phyloP scores from a whole-genome alignment of 2,797 vertebrate species.

The Dipus sagitta region DNA sequence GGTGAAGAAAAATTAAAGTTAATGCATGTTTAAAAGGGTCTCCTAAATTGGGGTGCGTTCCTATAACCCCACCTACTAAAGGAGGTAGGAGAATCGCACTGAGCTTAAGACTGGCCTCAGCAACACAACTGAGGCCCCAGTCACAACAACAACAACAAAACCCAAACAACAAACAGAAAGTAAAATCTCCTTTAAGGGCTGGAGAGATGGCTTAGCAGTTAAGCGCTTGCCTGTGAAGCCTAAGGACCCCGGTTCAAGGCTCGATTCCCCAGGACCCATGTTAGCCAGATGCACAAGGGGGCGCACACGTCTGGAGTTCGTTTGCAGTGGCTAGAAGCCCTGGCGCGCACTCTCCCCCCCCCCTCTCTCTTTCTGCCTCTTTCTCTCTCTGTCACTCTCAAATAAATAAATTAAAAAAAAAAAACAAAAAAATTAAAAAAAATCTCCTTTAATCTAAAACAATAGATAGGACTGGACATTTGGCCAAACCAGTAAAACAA shows the following conservation, averaged over 20 bases:
- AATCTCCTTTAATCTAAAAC: slow-evolving; percentile 21
- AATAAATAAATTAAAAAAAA: background rate
- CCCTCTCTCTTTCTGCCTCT: too few species aligned
- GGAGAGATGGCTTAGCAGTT: too few species aligned
- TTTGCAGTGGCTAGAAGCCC: too few species aligned
- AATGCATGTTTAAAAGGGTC: background rate
- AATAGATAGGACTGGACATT: background rate
- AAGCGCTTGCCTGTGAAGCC: too few species aligned
- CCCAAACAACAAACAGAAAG: background rate
- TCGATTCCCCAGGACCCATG: too few species aligned
- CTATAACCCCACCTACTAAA: background rate
- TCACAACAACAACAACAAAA: background rate
- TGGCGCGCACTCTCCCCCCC: too few species aligned
- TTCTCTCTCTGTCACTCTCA: too few species aligned
- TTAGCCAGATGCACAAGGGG: too few species aligned
- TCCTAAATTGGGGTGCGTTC: background rate
- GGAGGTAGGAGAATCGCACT: too few species aligned
- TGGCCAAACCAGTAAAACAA: background rate
- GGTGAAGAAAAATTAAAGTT: background rate
- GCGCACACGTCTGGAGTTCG: too few species aligned
- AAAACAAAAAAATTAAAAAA: background rate
- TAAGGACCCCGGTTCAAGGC: too few species aligned
- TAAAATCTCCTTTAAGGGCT: too few species aligned
- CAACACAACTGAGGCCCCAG: background rate
- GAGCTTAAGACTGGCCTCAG: background rate